Percentiles rank a stretch among this genome's conserved stretches.
phyloP scores from a whole-genome alignment of 2,113 vertebrate genomes.

The Alligator sinensis region DNA sequence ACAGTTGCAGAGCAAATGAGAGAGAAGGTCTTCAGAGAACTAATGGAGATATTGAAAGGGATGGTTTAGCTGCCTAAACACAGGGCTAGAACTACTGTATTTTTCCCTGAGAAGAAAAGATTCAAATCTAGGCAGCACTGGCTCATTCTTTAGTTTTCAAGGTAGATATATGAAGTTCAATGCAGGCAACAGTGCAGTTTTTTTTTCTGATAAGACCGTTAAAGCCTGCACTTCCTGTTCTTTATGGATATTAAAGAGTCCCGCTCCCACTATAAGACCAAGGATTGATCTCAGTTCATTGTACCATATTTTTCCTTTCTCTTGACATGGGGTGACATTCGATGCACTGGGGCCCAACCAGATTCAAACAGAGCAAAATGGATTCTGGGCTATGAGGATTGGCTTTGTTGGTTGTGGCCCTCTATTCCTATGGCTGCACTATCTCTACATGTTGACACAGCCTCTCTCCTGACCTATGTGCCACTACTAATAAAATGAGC shows the following conservation, averaged over 20 bases:
- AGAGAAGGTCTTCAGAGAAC: neutral
- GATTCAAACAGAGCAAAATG: no score
- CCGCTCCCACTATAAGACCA: neutral
- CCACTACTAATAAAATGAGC: no score
- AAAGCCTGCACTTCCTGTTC: neutral
- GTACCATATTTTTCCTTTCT: neutral
- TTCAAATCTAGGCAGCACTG: neutral
- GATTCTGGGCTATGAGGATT: no score
- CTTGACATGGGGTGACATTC: neutral
- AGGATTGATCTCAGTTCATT: neutral
- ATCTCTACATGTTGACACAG: no score
- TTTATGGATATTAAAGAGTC: neutral
- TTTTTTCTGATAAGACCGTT: neutral
- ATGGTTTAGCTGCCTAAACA: neutral
- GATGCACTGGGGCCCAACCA: neutral
- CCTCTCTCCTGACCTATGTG: no score
- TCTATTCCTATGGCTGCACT: neutral
- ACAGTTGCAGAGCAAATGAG: neutral
- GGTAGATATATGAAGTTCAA: neutral
- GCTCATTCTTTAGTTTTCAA: neutral
- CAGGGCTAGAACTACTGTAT: neutral
- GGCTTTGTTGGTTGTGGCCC: neutral
- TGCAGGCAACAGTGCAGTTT: no score
- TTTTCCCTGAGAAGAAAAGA: neutral
- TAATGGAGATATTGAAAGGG: neutral